phyloP scores from a whole-genome alignment of 2,113 vertebrate genomes.

The Gambusia affinis region DNA sequence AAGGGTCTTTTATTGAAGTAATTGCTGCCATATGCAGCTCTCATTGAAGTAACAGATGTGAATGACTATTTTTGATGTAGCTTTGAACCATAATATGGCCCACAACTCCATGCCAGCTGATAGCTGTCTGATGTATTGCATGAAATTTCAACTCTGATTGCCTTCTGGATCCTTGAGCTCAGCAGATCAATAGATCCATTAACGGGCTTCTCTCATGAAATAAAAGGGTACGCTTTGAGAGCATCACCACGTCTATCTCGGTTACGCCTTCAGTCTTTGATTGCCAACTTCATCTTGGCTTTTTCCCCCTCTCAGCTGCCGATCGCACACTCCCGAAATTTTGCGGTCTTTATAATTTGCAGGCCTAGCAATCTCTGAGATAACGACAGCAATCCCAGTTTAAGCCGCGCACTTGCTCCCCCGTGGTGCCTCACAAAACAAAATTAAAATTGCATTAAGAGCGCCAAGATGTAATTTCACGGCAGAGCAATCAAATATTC shows the following conservation, averaged over 20 bases:
- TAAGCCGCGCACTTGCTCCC: conserved; percentile 67
- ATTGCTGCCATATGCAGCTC: conserved; percentile 82
- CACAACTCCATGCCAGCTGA: conserved; percentile 79
- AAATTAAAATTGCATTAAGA: conserved; percentile 84
- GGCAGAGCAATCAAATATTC: conserved; percentile 84
- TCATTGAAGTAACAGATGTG: conserved; percentile 83
- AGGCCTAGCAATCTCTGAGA: conserved; percentile 75
- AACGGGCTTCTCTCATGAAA: conserved; percentile 80
- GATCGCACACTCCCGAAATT: conserved; percentile 79
- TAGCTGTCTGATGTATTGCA: conserved; percentile 78
- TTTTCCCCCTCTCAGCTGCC: conserved; percentile 74
- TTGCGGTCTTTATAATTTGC: conserved; percentile 80
- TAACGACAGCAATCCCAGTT: conserved; percentile 66
- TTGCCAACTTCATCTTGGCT: conserved; percentile 84
- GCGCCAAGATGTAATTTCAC: conserved; percentile 81
- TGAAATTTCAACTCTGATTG: conserved; percentile 82
- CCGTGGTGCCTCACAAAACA: conserved; percentile 78
- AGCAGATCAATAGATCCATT: conserved; percentile 84
- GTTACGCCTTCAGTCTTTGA: conserved; percentile 83
- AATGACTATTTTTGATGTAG: conserved; percentile 84
- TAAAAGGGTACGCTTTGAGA: conserved; percentile 82
- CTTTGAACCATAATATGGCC: conserved; percentile 80
- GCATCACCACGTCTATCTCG: conserved; percentile 80
- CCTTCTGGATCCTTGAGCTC: conserved; percentile 81
- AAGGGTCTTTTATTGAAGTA: conserved; percentile 77